Conservation (phyloP, 64 coral and sea anemone species). For the Pocillopora verrucosa region DNA sequence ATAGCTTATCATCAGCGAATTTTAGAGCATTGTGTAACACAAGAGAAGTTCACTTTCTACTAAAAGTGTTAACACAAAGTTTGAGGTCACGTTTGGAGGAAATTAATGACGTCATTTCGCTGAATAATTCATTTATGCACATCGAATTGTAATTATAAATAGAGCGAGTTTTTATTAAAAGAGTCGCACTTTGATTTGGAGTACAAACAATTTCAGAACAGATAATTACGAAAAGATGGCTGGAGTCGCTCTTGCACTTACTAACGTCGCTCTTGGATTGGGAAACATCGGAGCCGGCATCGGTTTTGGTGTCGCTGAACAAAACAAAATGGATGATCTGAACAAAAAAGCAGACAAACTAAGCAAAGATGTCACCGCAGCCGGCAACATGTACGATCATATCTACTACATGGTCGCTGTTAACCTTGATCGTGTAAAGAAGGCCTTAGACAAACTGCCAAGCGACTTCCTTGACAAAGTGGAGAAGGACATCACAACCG, state of each 20-base stretch:
- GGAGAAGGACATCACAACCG: conserved; percentile 15
- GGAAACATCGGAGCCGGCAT: conserved; percentile 45
- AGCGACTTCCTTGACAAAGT: conserved; percentile 50
- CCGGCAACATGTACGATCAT: conserved; percentile 36
- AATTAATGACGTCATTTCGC: no score
- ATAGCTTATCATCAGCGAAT: no score
- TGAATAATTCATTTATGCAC: no score
- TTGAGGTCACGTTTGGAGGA: no score
- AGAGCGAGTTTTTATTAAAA: no score
- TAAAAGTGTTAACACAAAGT: no score
- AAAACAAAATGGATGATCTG: conserved; percentile 52
- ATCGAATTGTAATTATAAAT: no score
- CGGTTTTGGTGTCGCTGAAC: conserved; percentile 50
- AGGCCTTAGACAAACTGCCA: conserved; percentile 39
- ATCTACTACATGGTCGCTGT: conserved; percentile 29
- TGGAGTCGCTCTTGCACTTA: conserved; percentile 25
- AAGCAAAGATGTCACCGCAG: conserved; percentile 4
- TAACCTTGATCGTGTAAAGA: conserved; percentile 39
- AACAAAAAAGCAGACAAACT: conserved; percentile 20
- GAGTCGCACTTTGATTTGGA: no score
- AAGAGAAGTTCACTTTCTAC: no score
- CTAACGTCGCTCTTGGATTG: conserved; percentile 23
- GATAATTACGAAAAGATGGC: conserved; percentile 27
- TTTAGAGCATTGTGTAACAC: no score
- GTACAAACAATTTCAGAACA: neutral